Percentiles rank a stretch among this genome's conserved stretches.
These are phyloP conservation scores for Agelaius phoeniceus DNA, from an alignment of 2,113 vertebrate genomes.

Conservation along the genomic window DNA sequence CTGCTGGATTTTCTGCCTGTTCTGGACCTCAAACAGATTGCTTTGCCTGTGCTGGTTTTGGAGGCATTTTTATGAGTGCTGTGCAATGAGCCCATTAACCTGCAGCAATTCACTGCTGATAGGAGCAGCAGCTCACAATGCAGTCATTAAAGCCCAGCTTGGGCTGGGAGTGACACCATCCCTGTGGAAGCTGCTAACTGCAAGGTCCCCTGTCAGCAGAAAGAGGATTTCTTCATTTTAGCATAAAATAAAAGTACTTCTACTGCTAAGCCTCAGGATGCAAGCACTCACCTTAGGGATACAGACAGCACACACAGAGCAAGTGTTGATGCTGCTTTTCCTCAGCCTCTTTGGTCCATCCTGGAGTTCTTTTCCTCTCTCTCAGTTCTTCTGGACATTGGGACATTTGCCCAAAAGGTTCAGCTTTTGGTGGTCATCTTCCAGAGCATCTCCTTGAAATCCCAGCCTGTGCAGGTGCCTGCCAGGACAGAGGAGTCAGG, in stretches of 20 bases:
- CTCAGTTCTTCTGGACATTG: neutral
- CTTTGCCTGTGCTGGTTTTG: neutral
- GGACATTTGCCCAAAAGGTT: neutral
- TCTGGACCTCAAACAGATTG: neutral
- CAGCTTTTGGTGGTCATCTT: neutral
- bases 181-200: neutral
- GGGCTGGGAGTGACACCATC: neutral
- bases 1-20: neutral
- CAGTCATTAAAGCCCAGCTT: neutral
- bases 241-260: neutral
- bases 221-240: neutral
- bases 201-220: neutral
- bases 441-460: neutral
- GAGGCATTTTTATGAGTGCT: neutral
- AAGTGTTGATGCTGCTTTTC: neutral
- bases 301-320: rapidly evolving
- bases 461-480: neutral
- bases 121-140: neutral
- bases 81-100: neutral
- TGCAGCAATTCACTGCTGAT: neutral
- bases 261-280: neutral
- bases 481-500: neutral
- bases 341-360: neutral
- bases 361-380: neutral
- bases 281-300: neutral